phyloP scores from a whole-genome alignment of 1,140 invertebrate genomes.

The Zaprionus gabonicus region DNA sequence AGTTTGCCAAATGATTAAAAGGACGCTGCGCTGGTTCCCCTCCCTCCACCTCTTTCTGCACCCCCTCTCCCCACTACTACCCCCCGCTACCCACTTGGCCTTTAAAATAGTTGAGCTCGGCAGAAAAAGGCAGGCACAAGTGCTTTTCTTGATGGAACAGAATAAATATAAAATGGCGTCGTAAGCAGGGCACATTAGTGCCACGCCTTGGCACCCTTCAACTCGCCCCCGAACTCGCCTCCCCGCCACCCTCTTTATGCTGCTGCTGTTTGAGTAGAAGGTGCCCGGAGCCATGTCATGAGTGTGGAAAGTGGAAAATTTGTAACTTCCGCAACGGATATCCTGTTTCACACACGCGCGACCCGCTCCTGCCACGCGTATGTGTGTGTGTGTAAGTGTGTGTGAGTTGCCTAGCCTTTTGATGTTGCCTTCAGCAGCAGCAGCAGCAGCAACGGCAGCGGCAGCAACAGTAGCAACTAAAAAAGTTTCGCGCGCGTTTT shows the following conservation, averaged over 20 bases:
- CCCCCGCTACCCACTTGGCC: background rate
- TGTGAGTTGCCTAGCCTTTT: constrained; percentile 17
- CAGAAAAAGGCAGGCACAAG: constrained; percentile 47
- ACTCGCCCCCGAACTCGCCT: background rate
- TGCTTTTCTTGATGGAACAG: constrained; percentile 67
- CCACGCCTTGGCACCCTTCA: constrained; percentile 28
- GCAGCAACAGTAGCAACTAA: constrained; percentile 49
- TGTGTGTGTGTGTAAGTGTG: background rate
- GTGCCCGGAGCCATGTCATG: constrained; percentile 44
- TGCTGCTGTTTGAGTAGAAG: constrained; percentile 30
- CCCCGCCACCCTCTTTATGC: background rate
- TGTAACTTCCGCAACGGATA: constrained; percentile 81
- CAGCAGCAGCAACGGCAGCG: background rate
- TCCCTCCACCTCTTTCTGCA: background rate
- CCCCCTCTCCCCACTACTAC: background rate
- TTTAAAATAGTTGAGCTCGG: constrained; percentile 57
- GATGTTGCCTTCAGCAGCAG: constrained; percentile 43
- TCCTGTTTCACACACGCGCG: constrained; percentile 78
- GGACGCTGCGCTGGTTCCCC: constrained; percentile 55
- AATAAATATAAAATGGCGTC: constrained; percentile 82
- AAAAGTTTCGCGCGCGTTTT: constrained; percentile 81
- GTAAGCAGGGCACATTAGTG: constrained; percentile 80
- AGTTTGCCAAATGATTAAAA: constrained; percentile 83
- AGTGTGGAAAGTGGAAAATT: constrained; percentile 82
- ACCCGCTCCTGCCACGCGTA: constrained; percentile 6